Evolutionary conservation across 2,797 vertebrate species (phyloP), one percentile per base, ranked within the genome.

Genomic region (Hydrophis major): DNA sequence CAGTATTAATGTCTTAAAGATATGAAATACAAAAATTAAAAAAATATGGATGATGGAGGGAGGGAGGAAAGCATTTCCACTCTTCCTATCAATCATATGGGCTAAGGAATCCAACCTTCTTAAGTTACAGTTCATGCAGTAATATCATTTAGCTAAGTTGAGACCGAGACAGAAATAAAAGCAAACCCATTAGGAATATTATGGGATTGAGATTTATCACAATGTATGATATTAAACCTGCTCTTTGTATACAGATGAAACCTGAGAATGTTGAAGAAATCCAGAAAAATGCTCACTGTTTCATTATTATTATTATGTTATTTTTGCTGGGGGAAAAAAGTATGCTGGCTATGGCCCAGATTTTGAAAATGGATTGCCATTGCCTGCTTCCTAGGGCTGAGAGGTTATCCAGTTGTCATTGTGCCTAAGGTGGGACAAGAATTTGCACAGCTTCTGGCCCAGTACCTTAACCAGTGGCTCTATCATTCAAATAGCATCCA

Each of bases 151-250:
- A 59, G 87, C 89, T 96, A 94, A 55, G 87, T 96, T 90, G 95
- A 92, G 94, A 97, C 96, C 96, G 91, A 94, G 95, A 86, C 91
- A 95, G 95, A 92, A 97, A 96, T 97, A 97, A 97, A 98, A 98
- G 97, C 96, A 95, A 96, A 95, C 89, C 86, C n/a, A 93, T 78
- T 50, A 90, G 92, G 89, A 94, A 92, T 93, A 78, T 95, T 93
- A 78, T 95, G 94, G 14, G 94, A 74, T 42, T 92, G 69, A 60
- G 69, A 69, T 93, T 86, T 91, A 63, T 93, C 32, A 57, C 6
- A 90, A 37, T 3, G 4, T 22, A 47, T 20, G 11, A 59, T 28
- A 25, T 88, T 94, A 96, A 78, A 22, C 28, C 69, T 69, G 20
- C 18, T 7, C 6, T 69, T 27, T 60, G 69, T 7, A 22, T 22